Base-by-base conservation (phyloP, 35 echinoderm and acorn worm genomes). In the Nesometra sesokonis region DNA sequence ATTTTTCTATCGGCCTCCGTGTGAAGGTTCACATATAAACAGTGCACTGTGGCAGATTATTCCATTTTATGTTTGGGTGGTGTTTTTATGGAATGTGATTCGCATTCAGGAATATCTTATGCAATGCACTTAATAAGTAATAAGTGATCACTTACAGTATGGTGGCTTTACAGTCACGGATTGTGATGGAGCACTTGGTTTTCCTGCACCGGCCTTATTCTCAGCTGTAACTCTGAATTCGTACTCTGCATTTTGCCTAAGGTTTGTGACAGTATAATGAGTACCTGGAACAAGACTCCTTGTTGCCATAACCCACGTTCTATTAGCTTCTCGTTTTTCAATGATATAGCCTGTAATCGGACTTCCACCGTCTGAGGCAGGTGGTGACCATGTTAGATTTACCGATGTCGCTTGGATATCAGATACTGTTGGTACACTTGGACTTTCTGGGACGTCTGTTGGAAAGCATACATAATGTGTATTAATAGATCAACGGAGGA, bases 381-480 rank as follows among this genome's bases (percentile, higher is more conserved):
- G 96, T 40, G 94, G 90, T 5, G 96, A 91, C 96, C 96, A 99
- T 29, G 96, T 99, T 32, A 99, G 85, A 77, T 87, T 92, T 99
- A 76, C 90, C 82, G 40, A 87, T 88, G 17, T 82, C 80, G 39
- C 81, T 84, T 81, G 46, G n/a, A 99, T 93, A 85, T 83, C 92
- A 86, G 91, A 88, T 82, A 99, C 87, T 80, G 92, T 90, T 31
- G 96, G 96, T 77, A 80, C 85, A 33, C 96, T 90, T 29, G 96
- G 96, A 47, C 79, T 80, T 34, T 87, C 90, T 31, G 96, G 96
- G 34, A 92, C 96, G 81, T 90, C 96, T 99, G 88, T 33, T 30
- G 31, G 78, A 36, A 47, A 43, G 15, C 4, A 15, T 7, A 43
- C 23, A 78, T n/a, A n/a, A n/a, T n/a, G n/a, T n/a, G n/a, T n/a